Base-by-base conservation (phyloP, 2,888 invertebrate species). In the Tetramorium bicarinatum region DNA sequence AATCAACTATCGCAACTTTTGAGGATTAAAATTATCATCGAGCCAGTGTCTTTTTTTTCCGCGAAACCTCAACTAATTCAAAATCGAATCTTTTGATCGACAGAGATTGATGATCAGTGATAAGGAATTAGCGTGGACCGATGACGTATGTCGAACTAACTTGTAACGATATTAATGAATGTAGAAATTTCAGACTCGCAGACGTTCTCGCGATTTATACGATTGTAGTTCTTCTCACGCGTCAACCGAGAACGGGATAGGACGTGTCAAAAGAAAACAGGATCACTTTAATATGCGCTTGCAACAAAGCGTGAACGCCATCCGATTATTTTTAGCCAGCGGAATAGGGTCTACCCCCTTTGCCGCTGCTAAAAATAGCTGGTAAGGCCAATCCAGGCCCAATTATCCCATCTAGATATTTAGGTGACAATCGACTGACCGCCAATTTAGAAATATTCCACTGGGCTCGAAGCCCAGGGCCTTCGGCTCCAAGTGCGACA, bases 341-440 rank as follows among this genome's bases (percentile, higher is more conserved):
- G 89, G 89, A 91, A 93, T 92, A 93, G 92, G 92, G 92, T 92
- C 92, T 93, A 92, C 92, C 93, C 77, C 93, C 92, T 93, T 92
- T 90, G 90, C 89, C 87, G 80, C 86, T 79, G 87, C 93, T 94
- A 94, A 94, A 94, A 94, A 94, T 94, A 94, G 89, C 91, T 87
- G 74, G 91, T 94, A 93, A 94, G 93, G 92, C 93, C 94, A 94
- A 94, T 94, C 93, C 94, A 92, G 89, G 87, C 89, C 90, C 94
- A 94, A 95, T 95, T 94, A 94, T 94, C 92, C 93, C 92, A 94
- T 94, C 93, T 93, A 94, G 92, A 93, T 93, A 94, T 94, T 94
- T 93, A 94, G 94, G 93, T 94, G 94, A 94, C 94, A 94, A 94
- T 93, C 94, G 93, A 93, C 92, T 92, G 91, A 93, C 91, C 93